Percentiles rank a stretch among this genome's conserved stretches.
Conservation (phyloP, 2,888 invertebrate species). For the Eurytoma californica region DNA sequence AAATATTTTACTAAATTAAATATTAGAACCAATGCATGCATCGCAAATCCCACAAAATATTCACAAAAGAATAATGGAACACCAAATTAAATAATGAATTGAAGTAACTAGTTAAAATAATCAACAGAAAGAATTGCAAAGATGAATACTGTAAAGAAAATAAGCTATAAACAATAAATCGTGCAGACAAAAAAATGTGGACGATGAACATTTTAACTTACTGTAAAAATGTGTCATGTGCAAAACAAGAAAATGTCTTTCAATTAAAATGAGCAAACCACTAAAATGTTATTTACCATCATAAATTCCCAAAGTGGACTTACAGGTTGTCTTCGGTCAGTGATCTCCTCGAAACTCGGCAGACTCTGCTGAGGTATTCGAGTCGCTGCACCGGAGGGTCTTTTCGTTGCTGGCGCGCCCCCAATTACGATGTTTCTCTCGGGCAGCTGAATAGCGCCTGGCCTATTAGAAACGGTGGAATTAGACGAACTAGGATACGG, state of each 20-base stretch:
- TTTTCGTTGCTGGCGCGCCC: slow-evolving; percentile 24
- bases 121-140: too few relatives aligned
- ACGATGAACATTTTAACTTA: too few relatives aligned
- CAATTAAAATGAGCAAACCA: background rate
- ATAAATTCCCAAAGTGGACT: slow-evolving; percentile 18
- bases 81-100: too few relatives aligned
- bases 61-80: too few relatives aligned
- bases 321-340: slow-evolving; percentile 36
- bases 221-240: too few relatives aligned
- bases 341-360: slow-evolving; percentile 12
- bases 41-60: too few relatives aligned
- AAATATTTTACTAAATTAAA: too few relatives aligned
- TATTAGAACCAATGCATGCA: too few relatives aligned
- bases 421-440: slow-evolving; percentile 46
- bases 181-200: too few relatives aligned
- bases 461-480: slow-evolving; percentile 21
- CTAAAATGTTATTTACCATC: background rate
- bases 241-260: background rate
- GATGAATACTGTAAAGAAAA: too few relatives aligned
- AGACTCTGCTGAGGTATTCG: slow-evolving; percentile 53
- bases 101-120: too few relatives aligned
- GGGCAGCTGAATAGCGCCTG: slow-evolving; percentile 53
- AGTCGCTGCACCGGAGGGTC: slow-evolving; percentile 56
- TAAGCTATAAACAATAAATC: too few relatives aligned
- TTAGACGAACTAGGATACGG: slow-evolving; percentile 26